A percentile compares a stretch with the other conserved stretches of the same genome.
These are phyloP conservation scores for Nesoenas mayeri DNA, from an alignment of 2,113 vertebrate species.

Conservation along the genomic window DNA sequence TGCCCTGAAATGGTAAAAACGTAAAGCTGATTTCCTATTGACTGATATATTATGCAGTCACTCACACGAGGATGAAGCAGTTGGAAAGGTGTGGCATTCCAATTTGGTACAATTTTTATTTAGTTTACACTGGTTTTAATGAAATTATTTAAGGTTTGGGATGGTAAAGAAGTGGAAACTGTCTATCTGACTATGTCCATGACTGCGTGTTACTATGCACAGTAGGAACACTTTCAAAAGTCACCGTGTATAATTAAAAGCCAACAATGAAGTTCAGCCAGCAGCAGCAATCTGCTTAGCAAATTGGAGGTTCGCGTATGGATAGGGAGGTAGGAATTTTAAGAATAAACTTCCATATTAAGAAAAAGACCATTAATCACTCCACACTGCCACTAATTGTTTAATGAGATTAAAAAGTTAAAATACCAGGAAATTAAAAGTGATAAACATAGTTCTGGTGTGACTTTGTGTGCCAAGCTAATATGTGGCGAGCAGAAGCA, in stretches of 20 bases:
- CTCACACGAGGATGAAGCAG: background rate
- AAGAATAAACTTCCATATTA: background rate
- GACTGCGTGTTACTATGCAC: background rate
- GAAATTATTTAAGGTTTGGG: background rate
- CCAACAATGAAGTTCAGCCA: background rate
- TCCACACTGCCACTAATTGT: background rate
- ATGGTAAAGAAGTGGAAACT: background rate
- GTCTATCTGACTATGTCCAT: background rate
- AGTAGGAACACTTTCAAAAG: background rate
- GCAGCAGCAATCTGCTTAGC: background rate
- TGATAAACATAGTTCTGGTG: background rate
- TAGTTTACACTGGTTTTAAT: background rate
- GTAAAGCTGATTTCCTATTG: slow-evolving; percentile 10
- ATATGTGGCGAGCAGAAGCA: background rate
- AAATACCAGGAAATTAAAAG: background rate
- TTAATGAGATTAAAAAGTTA: background rate
- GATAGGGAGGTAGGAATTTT: background rate
- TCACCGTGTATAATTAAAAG: background rate
- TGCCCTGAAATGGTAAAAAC: background rate
- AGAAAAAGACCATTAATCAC: background rate
- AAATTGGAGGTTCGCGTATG: accelerated
- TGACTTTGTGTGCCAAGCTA: background rate
- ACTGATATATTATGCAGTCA: background rate
- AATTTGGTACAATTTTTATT: background rate
- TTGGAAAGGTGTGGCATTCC: background rate